phyloP scores from a whole-genome alignment of 64 coral and sea anemone genomes.

The Dendrophyllia cribrosa region DNA sequence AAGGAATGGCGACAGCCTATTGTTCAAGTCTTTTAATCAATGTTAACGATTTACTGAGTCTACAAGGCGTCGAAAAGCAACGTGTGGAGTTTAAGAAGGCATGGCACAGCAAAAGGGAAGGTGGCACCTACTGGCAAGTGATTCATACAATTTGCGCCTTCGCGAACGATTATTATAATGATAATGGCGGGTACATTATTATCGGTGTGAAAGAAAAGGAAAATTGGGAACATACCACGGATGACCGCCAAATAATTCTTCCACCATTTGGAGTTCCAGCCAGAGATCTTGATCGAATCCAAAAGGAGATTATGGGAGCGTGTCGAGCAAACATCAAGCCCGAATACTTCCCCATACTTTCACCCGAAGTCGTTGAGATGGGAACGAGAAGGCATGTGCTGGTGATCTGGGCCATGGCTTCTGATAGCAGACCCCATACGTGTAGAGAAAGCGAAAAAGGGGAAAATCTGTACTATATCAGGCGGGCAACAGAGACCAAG shows the following conservation, averaged over 20 bases:
- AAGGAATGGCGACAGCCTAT: not conserved
- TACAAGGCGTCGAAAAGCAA: constrained; percentile 74
- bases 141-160: constrained; percentile 71
- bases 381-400: not conserved
- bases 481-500: constrained; percentile 8
- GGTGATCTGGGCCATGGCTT: constrained; percentile 18
- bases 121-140: constrained; percentile 69
- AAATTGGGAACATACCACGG: not conserved
- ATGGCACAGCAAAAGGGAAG: constrained; percentile 57
- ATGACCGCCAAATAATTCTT: constrained; percentile 51
- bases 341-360: constrained; percentile 6
- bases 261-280: constrained; percentile 54
- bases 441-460: constrained; percentile 37
- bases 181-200: constrained; percentile 80
- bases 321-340: constrained; percentile 41
- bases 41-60: constrained; percentile 46
- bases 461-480: not conserved
- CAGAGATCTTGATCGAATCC: constrained; percentile 46
- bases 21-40: constrained; percentile 64
- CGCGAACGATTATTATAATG: constrained; percentile 75
- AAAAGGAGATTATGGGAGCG: constrained; percentile 64
- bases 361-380: constrained; percentile 3
- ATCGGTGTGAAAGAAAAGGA: constrained; percentile 69
- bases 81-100: constrained; percentile 75
- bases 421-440: constrained; percentile 4